phyloP scores from a whole-genome alignment of 2,797 vertebrate species.

The Momotus momota region DNA sequence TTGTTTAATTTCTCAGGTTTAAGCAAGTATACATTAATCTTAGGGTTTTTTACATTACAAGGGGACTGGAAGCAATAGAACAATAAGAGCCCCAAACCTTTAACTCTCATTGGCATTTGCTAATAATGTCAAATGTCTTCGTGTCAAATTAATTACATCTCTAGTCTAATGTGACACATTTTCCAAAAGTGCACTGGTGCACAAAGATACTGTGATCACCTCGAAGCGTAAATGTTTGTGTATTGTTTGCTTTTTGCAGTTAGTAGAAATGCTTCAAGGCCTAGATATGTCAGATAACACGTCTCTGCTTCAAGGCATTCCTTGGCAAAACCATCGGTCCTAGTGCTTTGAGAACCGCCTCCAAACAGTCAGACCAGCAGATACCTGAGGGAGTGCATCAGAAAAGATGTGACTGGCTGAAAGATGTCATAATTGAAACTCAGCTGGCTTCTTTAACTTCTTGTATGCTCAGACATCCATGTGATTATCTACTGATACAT shows the following conservation, averaged over 20 bases:
- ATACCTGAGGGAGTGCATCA: background rate
- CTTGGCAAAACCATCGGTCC: background rate
- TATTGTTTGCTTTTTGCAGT: background rate
- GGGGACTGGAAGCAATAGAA: background rate
- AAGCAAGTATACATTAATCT: background rate
- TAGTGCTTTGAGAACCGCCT: background rate
- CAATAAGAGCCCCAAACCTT: background rate
- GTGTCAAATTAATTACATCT: background rate
- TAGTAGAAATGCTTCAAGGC: background rate
- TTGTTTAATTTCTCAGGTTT: background rate
- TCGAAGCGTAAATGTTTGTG: background rate
- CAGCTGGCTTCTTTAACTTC: background rate
- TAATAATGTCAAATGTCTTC: background rate
- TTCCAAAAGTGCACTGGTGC: background rate
- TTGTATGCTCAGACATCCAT: background rate
- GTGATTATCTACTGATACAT: background rate
- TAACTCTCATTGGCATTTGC: background rate
- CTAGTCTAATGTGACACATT: background rate
- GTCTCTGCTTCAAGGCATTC: background rate
- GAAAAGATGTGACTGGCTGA: background rate
- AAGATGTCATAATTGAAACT: background rate
- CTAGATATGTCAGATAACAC: background rate
- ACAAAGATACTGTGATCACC: fast-evolving
- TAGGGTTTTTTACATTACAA: background rate
- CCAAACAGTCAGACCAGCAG: background rate